These are phyloP conservation scores for Limnephilus rhombicus DNA, from an alignment of 2,888 invertebrate genomes.

Conservation along the genomic window DNA sequence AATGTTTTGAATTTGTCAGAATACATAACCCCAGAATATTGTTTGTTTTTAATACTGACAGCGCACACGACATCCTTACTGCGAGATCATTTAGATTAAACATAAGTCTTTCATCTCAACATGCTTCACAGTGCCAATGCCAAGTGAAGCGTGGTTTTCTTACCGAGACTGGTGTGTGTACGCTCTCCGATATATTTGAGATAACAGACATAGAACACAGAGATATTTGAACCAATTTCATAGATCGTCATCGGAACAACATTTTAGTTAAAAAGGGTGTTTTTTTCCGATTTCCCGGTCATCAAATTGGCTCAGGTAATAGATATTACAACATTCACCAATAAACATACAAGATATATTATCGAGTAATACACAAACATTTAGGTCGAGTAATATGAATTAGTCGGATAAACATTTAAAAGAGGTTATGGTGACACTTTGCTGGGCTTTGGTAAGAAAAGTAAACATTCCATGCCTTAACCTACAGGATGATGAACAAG, in stretches of 20 bases:
- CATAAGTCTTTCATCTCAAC: not conserved
- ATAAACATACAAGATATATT: constrained; percentile 35
- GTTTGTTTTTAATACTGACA: constrained; percentile 29
- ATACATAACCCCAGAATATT: constrained; percentile 29
- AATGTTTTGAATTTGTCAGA: constrained; percentile 31
- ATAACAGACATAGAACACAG: constrained; percentile 38
- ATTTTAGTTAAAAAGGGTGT: not conserved
- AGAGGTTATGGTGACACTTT: constrained; percentile 45
- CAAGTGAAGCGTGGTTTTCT: not conserved
- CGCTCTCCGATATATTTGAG: not conserved
- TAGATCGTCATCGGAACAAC: not conserved
- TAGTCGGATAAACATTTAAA: constrained; percentile 21
- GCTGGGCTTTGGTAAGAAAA: constrained; percentile 13
- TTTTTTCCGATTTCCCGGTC: not conserved
- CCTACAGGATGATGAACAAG: constrained; percentile 58
- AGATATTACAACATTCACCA: constrained; percentile 38
- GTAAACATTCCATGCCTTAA: constrained; percentile 11
- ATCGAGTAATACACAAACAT: constrained; percentile 41
- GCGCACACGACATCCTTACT: not conserved
- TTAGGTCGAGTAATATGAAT: constrained; percentile 22
- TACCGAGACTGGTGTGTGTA: not conserved
- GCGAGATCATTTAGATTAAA: not conserved
- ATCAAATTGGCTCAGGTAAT: constrained; percentile 7
- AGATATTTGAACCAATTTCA: not conserved
- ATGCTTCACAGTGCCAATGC: not conserved